These are phyloP conservation scores for Scomberomorus guttatus DNA, from an alignment of 2,797 vertebrate species.

Conservation along the genomic window DNA sequence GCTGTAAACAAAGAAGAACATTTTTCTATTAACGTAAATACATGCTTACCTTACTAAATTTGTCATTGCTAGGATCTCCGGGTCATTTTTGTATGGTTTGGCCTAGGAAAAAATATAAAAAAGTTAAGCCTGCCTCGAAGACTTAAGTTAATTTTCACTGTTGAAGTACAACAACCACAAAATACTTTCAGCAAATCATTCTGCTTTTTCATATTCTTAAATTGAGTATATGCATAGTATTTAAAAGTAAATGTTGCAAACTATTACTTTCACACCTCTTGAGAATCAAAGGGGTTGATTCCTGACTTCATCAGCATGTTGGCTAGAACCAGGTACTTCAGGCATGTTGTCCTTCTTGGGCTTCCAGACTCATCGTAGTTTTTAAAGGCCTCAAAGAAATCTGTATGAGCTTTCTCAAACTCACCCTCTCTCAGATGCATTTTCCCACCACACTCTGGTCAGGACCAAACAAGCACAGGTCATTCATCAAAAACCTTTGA, in stretches of 20 bases:
- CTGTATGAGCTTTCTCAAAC: slow-evolving; percentile 99
- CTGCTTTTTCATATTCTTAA: background rate
- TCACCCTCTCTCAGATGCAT: slow-evolving; percentile 99
- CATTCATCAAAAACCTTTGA: slow-evolving; percentile 22
- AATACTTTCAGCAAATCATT: background rate
- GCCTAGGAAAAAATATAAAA: slow-evolving; percentile 83
- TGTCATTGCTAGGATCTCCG: slow-evolving; percentile 99
- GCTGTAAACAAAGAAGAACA: background rate
- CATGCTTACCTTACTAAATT: slow-evolving; percentile 99
- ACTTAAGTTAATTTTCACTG: background rate
- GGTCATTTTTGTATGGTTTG: slow-evolving; percentile 99
- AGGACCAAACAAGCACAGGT: slow-evolving; percentile 39
- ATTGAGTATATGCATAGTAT: background rate
- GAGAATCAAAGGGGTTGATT: slow-evolving; percentile 99
- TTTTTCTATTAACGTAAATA: background rate
- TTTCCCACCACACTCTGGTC: slow-evolving; percentile 97
- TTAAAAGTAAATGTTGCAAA: background rate
- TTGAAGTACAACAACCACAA: background rate
- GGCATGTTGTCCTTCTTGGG: slow-evolving; percentile 97
- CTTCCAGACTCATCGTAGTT: slow-evolving; percentile 99
- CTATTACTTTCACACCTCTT: slow-evolving; percentile 89
- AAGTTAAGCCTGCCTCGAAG: slow-evolving; percentile 6
- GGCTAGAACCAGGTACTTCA: slow-evolving; percentile 99
- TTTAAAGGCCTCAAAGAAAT: slow-evolving; percentile 99
- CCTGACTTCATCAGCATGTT: slow-evolving; percentile 99